Base-by-base conservation (phyloP, 92 coral and sea anemone genomes). In the Blastomussa wellsi region DNA sequence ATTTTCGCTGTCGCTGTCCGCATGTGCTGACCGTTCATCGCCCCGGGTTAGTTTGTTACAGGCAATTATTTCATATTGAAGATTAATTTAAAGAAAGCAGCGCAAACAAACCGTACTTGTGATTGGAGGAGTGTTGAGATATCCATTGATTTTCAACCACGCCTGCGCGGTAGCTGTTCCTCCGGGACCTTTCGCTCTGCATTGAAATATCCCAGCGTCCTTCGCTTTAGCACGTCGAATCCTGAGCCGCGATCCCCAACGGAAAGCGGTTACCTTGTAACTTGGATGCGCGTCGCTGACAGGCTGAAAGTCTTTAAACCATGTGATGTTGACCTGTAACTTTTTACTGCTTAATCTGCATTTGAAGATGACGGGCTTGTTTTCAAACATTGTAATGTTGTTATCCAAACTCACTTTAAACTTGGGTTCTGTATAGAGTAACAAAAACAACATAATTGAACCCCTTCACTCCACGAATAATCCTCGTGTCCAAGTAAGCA, bases 211-310 rank as follows among this genome's bases (percentile, higher is more conserved):
- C 71, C 99, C 99, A 76, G 97, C 91, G 77, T 97, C 98, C 66
- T 65, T 62, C 42, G 60, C 68, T 67, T 83, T 86, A 15, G 93
- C 86, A 28, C 91, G 93, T 31, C 97, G 93, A 67, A 97, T 93
- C 71, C 88, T 92, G 44, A 97, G 83, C 85, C 98, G 80, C 24
- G 99, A 95, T 37, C 98, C 98, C 98, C 98, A 94, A 53, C 60
- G 85, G 83, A 70, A 88, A 13, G 29, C 39, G 19, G 39, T 86
- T 22, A 84, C 80, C 77, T 91, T 90, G 90, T 85, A 91, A 78
- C 73, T 77, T 42, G 86, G 87, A 78, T 88, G 89, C 12, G 86
- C 88, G 19, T 78, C 79, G 49, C 78, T 84, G 74, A 97, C 93
- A 17, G 84, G 83, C 39, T 32, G 62, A 2, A 93, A 94, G 74